Evolutionary conservation across 2,888 invertebrate genomes (phyloP).

Genomic region (Cartodere bifasciata): DNA sequence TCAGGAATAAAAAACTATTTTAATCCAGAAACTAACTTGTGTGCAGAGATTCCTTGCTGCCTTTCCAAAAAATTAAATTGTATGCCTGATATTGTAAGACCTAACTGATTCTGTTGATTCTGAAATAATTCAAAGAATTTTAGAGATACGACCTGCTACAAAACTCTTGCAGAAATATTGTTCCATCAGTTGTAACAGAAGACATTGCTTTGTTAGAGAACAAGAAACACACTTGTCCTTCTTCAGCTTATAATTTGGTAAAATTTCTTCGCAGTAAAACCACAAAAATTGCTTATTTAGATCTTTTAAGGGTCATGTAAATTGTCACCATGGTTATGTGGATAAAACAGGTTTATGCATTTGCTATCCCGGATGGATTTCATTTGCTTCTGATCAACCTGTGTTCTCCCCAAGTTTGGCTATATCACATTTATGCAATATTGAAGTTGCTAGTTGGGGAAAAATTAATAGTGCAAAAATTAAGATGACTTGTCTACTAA

Average conservation of each 20-base stretch:
- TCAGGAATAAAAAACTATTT: slow-evolving; percentile 39
- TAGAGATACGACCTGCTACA: slow-evolving; percentile 30
- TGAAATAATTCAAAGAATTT: no score
- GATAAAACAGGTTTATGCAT: slow-evolving; percentile 31
- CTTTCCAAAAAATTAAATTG: slow-evolving; percentile 10
- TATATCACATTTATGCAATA: slow-evolving; percentile 36
- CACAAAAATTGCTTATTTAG: slow-evolving; percentile 22
- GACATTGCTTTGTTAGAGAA: slow-evolving; percentile 26
- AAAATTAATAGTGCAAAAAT: slow-evolving; percentile 25
- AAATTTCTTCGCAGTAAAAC: no score
- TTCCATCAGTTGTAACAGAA: slow-evolving; percentile 23
- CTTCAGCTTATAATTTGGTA: no score
- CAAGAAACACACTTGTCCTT: slow-evolving; percentile 10
- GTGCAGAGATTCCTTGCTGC: slow-evolving; percentile 32
- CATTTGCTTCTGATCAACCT: slow-evolving; percentile 26
- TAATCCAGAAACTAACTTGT: slow-evolving; percentile 29
- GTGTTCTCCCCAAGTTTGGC: slow-evolving; percentile 29
- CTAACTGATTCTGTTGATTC: no score
- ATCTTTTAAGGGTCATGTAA: slow-evolving; percentile 23
- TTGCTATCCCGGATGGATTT: slow-evolving; percentile 33
- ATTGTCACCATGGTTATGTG: slow-evolving; percentile 32
- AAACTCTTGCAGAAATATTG: slow-evolving; percentile 33
- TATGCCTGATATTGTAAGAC: slow-evolving; percentile 28
- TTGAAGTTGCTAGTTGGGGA: slow-evolving; percentile 29
- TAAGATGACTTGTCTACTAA: slow-evolving; percentile 25